These are phyloP conservation scores for Styela plicata DNA, from an alignment of 23 tunicate genomes.

Conservation along the genomic window DNA sequence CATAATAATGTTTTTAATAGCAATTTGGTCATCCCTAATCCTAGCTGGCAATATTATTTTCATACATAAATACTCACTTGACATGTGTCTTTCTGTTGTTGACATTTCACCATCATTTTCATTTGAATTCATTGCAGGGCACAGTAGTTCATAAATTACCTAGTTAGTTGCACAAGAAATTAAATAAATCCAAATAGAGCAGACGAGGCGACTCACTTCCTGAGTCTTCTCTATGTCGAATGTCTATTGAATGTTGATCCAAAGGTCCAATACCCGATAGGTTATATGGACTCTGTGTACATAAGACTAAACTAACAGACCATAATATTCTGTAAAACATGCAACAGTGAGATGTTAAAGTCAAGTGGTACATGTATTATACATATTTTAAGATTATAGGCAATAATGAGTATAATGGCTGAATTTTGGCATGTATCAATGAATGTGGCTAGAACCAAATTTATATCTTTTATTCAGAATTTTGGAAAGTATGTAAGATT, in stretches of 20 bases:
- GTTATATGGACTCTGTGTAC: background rate
- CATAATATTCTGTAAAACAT: background rate
- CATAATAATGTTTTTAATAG: too few species aligned
- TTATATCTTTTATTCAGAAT: too few species aligned
- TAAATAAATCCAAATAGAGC: background rate
- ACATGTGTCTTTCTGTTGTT: slow-evolving; percentile 29
- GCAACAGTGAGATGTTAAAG: too few species aligned
- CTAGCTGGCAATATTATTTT: too few species aligned
- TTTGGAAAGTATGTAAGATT: too few species aligned
- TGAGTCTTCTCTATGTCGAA: background rate
- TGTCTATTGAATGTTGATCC: background rate
- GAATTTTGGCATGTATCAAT: too few species aligned
- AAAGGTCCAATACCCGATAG: background rate
- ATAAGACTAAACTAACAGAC: background rate
- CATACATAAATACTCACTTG: slow-evolving; percentile 16
- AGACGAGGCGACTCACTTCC: background rate
- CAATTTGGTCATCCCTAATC: too few species aligned
- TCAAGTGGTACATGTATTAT: too few species aligned
- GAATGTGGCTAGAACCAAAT: too few species aligned
- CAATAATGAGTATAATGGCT: too few species aligned
- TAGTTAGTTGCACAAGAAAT: background rate
- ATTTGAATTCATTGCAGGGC: slow-evolving; percentile 32
- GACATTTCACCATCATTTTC: slow-evolving; percentile 21
- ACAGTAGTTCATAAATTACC: slow-evolving; percentile 1
- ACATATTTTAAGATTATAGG: too few species aligned